A percentile compares a stretch with the other conserved stretches of the same genome.
phyloP scores from a whole-genome alignment of 2,797 vertebrate species.

The Megalops cyprinoides region DNA sequence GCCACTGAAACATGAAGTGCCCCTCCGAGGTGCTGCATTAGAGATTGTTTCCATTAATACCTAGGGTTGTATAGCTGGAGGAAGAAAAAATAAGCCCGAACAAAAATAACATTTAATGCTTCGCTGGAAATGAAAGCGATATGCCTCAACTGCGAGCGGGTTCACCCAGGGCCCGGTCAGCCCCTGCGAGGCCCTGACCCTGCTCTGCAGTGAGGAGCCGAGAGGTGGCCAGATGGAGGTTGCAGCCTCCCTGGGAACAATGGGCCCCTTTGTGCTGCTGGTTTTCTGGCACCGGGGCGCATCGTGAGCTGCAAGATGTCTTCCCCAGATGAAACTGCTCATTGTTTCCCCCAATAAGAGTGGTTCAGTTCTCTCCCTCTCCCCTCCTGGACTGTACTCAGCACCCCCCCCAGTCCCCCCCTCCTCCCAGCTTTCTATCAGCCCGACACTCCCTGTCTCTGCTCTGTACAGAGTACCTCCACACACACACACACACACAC shows the following conservation, averaged over 20 bases:
- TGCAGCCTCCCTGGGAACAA: constrained; percentile 55
- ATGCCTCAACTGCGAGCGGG: constrained; percentile 27
- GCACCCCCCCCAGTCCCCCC: background rate
- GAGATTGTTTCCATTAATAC: constrained; percentile 35
- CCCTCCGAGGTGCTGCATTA: background rate
- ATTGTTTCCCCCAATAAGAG: constrained; percentile 49
- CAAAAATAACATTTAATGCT: constrained; percentile 28
- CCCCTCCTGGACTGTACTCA: background rate
- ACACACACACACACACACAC: constrained; percentile 12
- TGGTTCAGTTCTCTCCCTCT: constrained; percentile 14
- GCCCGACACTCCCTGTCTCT: constrained; percentile 24
- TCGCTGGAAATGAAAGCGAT: background rate
- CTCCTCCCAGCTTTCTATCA: constrained; percentile 34
- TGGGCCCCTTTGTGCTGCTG: constrained; percentile 58
- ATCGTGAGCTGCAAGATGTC: constrained; percentile 53
- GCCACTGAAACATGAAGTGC: background rate
- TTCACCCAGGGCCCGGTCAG: constrained; percentile 25
- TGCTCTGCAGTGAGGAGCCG: constrained; percentile 29
- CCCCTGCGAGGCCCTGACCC: constrained; percentile 27
- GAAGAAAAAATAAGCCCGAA: constrained; percentile 38
- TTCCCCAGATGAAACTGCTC: constrained; percentile 53
- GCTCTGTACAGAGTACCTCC: background rate
- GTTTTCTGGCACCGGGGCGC: constrained; percentile 42
- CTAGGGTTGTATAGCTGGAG: constrained; percentile 22
- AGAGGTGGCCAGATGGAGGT: constrained; percentile 26